These are phyloP conservation scores for Melinopterus prodromus DNA, from an alignment of 2,888 invertebrate genomes.

Conservation along the genomic window DNA sequence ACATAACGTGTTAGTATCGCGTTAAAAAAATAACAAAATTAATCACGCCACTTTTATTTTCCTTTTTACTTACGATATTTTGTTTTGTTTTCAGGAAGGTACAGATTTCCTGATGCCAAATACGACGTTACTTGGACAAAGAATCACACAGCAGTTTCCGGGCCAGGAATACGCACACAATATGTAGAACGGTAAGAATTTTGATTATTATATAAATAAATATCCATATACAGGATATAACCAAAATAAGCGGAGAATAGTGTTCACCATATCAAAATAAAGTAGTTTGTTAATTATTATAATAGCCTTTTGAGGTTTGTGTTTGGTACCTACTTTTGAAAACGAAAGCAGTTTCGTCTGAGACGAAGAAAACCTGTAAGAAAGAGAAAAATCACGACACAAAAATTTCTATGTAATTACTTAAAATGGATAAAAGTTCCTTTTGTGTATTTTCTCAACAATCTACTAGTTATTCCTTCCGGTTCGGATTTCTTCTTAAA, in stretches of 20 bases:
- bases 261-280: background rate
- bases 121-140: slow-evolving; percentile 77
- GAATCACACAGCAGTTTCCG: slow-evolving; percentile 61
- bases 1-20: too few species aligned
- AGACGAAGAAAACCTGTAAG: too few species aligned
- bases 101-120: slow-evolving; percentile 75
- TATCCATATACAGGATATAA: background rate
- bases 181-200: slow-evolving; percentile 60
- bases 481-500: too few species aligned
- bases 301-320: too few species aligned
- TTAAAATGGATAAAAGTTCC: too few species aligned
- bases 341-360: too few species aligned
- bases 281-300: too few species aligned
- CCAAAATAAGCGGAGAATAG: background rate
- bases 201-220: background rate
- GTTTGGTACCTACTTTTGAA: too few species aligned
- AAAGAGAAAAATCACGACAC: too few species aligned
- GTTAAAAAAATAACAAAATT: background rate
- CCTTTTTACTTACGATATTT: background rate
- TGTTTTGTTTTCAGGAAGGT: slow-evolving; percentile 62
- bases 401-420: too few species aligned
- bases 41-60: background rate
- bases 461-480: too few species aligned
- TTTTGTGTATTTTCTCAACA: too few species aligned
- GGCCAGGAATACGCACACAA: slow-evolving; percentile 57